Percentiles rank a stretch among this genome's conserved stretches.
Evolutionary conservation across 2,888 invertebrate genomes (phyloP).

Genomic region (Artemia sinica): DNA sequence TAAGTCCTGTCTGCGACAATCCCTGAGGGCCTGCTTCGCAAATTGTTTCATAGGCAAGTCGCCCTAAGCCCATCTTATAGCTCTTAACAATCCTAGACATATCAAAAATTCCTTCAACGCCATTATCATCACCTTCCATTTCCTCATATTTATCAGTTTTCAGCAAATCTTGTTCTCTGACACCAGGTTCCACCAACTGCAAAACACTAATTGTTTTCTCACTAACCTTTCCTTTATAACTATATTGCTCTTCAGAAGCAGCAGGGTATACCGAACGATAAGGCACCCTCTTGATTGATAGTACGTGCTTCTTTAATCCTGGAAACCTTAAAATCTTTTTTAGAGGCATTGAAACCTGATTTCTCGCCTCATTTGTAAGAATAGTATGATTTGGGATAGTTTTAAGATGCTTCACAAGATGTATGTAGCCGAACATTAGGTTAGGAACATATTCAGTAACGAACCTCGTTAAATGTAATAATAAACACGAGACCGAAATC

Average conservation of each 20-base stretch:
- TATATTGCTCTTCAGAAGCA: slow-evolving; percentile 38
- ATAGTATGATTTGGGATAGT: slow-evolving; percentile 34
- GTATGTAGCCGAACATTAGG: slow-evolving; percentile 37
- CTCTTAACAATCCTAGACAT: slow-evolving; percentile 26
- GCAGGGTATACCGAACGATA: slow-evolving; percentile 42
- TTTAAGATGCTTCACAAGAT: slow-evolving; percentile 39
- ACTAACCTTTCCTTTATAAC: slow-evolving; percentile 31
- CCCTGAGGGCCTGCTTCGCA: slow-evolving; percentile 38
- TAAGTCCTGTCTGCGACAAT: slow-evolving; percentile 33
- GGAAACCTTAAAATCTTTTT: slow-evolving; percentile 39
- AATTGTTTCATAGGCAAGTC: slow-evolving; percentile 38
- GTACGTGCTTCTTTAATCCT: slow-evolving; percentile 39
- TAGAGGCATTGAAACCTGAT: slow-evolving; percentile 30
- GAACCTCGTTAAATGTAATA: slow-evolving; percentile 44
- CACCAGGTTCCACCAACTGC: slow-evolving; percentile 40
- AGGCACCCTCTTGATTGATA: slow-evolving; percentile 33
- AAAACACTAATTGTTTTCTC: slow-evolving; percentile 39
- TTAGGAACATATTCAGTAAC: slow-evolving; percentile 40
- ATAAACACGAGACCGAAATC: slow-evolving; percentile 23
- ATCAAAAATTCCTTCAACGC: slow-evolving; percentile 25
- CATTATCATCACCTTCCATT: slow-evolving; percentile 35
- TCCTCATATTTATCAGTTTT: slow-evolving; percentile 28
- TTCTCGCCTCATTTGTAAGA: no score
- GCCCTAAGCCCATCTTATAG: slow-evolving; percentile 26
- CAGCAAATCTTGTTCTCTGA: slow-evolving; percentile 29